phyloP scores from a whole-genome alignment of 2,888 invertebrate genomes.

The Agrochola lychnidis region DNA sequence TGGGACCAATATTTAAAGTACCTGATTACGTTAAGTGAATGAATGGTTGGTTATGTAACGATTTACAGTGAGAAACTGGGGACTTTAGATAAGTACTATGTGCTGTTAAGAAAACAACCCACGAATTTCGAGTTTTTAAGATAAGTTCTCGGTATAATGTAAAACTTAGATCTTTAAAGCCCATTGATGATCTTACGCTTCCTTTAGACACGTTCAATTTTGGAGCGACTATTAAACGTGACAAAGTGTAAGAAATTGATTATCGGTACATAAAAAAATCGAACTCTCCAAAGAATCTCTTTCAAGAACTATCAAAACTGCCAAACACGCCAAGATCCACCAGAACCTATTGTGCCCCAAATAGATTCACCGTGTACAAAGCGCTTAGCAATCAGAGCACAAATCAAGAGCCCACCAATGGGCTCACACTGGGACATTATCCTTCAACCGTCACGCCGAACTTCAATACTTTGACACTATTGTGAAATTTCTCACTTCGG shows the following conservation, averaged over 20 bases:
- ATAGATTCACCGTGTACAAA: conserved; percentile 77
- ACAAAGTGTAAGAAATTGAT: conserved; percentile 35
- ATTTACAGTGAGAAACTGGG: conserved; percentile 33
- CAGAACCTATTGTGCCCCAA: conserved; percentile 72
- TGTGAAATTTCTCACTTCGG: conserved; percentile 86
- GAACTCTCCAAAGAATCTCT: conserved; percentile 46
- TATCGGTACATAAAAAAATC: conserved; percentile 33
- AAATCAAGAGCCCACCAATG: conserved; percentile 76
- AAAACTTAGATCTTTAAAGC: background rate
- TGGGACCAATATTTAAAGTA: conserved; percentile 64
- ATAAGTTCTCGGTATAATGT: conserved; percentile 12
- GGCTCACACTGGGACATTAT: conserved; percentile 87
- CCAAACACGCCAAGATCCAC: conserved; percentile 70
- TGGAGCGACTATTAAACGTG: conserved; percentile 3
- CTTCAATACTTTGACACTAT: conserved; percentile 86
- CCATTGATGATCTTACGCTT: background rate
- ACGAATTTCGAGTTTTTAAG: conserved; percentile 10
- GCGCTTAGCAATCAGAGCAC: conserved; percentile 77
- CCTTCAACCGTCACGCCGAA: conserved; percentile 83
- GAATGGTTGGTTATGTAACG: conserved; percentile 59
- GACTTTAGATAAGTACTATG: conserved; percentile 27
- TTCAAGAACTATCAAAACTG: conserved; percentile 60
- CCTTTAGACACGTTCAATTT: conserved; percentile 1
- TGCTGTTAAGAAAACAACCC: background rate
- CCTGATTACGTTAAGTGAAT: conserved; percentile 53